A percentile compares a stretch with the other conserved stretches of the same genome.
phyloP scores from a whole-genome alignment of 2,888 invertebrate species.

The Papilio protenor region DNA sequence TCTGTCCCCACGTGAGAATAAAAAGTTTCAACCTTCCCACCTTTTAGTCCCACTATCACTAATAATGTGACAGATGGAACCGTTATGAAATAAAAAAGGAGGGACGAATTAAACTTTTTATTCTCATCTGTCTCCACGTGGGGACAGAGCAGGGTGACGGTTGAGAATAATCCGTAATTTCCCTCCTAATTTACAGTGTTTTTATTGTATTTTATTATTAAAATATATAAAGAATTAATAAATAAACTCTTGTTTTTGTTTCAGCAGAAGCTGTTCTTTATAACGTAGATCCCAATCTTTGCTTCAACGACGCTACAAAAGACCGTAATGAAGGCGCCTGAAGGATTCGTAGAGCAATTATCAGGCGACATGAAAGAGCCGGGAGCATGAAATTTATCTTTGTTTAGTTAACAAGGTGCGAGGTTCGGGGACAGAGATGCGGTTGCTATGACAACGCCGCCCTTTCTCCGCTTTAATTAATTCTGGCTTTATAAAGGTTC shows the following conservation, averaged over 20 bases:
- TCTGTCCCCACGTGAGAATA: no score
- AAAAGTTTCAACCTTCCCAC: no score
- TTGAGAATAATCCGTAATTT: no score
- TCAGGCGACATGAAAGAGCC: slow-evolving; percentile 20
- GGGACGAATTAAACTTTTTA: no score
- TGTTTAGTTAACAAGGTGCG: slow-evolving; percentile 42
- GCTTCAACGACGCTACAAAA: slow-evolving; percentile 3
- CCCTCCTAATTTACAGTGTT: no score
- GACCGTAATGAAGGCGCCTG: slow-evolving; percentile 36
- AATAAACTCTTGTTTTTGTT: not conserved
- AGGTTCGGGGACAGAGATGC: slow-evolving; percentile 28
- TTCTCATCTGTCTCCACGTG: no score
- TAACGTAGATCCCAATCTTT: slow-evolving; percentile 6
- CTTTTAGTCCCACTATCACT: no score
- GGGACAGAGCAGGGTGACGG: no score
- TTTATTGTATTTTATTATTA: no score
- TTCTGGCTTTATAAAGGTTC: slow-evolving; percentile 13
- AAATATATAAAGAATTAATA: not conserved
- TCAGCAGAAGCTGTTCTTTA: not conserved
- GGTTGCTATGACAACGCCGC: slow-evolving; percentile 42
- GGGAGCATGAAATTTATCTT: slow-evolving; percentile 39
- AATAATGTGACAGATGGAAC: no score
- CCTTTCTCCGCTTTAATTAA: slow-evolving; percentile 33
- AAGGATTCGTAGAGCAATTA: slow-evolving; percentile 34
- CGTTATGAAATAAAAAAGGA: no score